A percentile compares a stretch with the other conserved stretches of the same genome.
These are phyloP conservation scores for Nasonia vitripennis DNA, from an alignment of 1,140 invertebrate genomes.

Conservation along the genomic window DNA sequence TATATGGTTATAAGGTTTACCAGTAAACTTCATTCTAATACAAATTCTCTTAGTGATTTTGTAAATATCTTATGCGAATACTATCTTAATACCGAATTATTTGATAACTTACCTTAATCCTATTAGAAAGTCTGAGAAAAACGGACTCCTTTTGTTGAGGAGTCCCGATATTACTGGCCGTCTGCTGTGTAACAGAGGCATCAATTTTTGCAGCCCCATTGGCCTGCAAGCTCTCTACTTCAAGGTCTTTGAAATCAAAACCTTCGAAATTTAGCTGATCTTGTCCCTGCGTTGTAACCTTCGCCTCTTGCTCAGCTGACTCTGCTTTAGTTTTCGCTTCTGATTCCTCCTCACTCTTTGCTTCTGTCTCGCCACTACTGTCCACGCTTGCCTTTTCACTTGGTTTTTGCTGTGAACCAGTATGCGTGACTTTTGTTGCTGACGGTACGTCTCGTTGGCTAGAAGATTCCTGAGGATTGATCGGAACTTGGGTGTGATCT, in stretches of 20 bases:
- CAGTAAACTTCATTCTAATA: too few relatives aligned
- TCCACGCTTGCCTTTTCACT: conserved; percentile 25
- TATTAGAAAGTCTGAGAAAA: conserved; percentile 94
- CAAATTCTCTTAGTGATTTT: too few relatives aligned
- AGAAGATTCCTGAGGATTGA: conserved; percentile 6
- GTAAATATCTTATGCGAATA: background rate
- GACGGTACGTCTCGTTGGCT: background rate
- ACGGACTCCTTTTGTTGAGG: conserved; percentile 92
- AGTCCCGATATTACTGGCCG: conserved; percentile 57
- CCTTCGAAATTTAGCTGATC: conserved; percentile 70
- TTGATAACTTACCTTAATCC: conserved; percentile 87
- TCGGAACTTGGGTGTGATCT: conserved; percentile 6
- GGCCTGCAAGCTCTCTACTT: conserved; percentile 62
- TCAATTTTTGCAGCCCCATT: conserved; percentile 61
- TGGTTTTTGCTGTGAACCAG: conserved; percentile 30
- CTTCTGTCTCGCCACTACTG: background rate
- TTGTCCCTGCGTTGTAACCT: conserved; percentile 58
- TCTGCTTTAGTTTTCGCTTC: conserved; percentile 40
- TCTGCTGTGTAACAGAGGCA: conserved; percentile 58
- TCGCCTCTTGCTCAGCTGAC: conserved; percentile 56
- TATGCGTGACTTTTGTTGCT: background rate
- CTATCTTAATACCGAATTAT: background rate
- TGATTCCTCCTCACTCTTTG: conserved; percentile 50
- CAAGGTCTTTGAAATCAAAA: conserved; percentile 74
- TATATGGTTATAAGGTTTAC: too few relatives aligned